Evolutionary conservation across 2,888 invertebrate species (phyloP).

Genomic region (Metalampra italica): DNA sequence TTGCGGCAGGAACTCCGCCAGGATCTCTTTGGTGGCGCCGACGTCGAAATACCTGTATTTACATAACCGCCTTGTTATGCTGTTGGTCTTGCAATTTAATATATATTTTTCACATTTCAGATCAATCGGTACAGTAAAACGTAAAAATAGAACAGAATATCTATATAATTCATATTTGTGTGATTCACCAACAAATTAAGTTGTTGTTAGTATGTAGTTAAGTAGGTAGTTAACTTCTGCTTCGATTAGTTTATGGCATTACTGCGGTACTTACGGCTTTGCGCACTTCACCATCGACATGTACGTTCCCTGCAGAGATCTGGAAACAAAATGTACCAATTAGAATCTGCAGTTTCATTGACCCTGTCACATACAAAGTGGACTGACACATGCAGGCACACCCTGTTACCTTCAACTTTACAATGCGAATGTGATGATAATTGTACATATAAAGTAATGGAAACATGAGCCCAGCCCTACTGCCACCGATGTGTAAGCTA

Average conservation of each 20-base stretch:
- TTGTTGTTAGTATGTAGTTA: too few relatives aligned
- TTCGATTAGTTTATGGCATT: too few relatives aligned
- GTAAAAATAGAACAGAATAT: too few relatives aligned
- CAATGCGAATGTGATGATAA: neutral
- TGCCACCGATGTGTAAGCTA: conserved; percentile 8
- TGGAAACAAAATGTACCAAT: conserved; percentile 32
- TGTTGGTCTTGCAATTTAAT: too few relatives aligned
- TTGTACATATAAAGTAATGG: neutral
- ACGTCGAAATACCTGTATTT: conserved; percentile 82
- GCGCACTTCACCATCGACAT: conserved; percentile 61
- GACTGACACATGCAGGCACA: neutral
- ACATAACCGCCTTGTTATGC: too few relatives aligned
- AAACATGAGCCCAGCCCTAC: neutral
- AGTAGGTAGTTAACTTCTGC: too few relatives aligned
- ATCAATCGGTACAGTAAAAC: too few relatives aligned
- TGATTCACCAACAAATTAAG: too few relatives aligned
- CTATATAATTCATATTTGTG: too few relatives aligned
- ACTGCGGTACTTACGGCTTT: conserved; percentile 62
- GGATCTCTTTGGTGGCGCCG: conserved; percentile 89
- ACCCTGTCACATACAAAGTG: neutral
- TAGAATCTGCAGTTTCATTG: neutral
- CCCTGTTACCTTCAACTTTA: neutral
- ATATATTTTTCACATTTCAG: too few relatives aligned
- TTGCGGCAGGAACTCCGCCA: conserved; percentile 88
- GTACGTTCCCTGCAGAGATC: conserved; percentile 62